These are phyloP conservation scores for Squalus acanthias DNA, from an alignment of 2,797 vertebrate species.

Conservation along the genomic window DNA sequence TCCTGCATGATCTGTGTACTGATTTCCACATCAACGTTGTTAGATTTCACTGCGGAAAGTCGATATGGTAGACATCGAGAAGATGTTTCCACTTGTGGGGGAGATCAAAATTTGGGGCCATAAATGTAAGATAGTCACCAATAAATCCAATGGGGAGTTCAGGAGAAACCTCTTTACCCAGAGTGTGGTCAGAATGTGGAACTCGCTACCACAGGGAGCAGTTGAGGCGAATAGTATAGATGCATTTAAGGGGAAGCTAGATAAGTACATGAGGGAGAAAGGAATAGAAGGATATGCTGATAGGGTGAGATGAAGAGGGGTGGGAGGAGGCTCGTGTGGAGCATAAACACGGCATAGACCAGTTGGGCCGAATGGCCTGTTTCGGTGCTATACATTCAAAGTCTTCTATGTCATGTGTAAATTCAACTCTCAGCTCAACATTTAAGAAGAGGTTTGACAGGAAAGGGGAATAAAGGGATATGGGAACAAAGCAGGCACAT, in stretches of 20 bases:
- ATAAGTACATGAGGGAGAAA: not conserved
- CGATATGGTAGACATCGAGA: not conserved
- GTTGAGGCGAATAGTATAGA: not conserved
- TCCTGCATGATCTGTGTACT: not conserved
- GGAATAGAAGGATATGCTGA: not conserved
- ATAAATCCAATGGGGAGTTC: not conserved
- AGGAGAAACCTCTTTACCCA: not conserved
- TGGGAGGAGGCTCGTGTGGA: not conserved
- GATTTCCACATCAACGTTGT: not conserved
- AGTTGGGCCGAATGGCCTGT: not conserved
- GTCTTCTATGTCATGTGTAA: not conserved
- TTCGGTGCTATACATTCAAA: not conserved
- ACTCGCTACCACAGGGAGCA: not conserved
- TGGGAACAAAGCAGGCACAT: not conserved
- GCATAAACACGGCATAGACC: not conserved
- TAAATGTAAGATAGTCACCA: not conserved
- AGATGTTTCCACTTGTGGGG: not conserved
- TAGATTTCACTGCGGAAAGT: not conserved
- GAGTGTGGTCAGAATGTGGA: not conserved
- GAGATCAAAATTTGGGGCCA: not conserved
- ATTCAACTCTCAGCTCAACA: not conserved
- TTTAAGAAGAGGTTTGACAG: not conserved
- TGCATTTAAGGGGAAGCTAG: not conserved
- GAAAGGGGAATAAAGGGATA: not conserved
- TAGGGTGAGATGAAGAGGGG: not conserved